phyloP scores from a whole-genome alignment of 92 coral and sea anemone genomes.

The Metridium senile region DNA sequence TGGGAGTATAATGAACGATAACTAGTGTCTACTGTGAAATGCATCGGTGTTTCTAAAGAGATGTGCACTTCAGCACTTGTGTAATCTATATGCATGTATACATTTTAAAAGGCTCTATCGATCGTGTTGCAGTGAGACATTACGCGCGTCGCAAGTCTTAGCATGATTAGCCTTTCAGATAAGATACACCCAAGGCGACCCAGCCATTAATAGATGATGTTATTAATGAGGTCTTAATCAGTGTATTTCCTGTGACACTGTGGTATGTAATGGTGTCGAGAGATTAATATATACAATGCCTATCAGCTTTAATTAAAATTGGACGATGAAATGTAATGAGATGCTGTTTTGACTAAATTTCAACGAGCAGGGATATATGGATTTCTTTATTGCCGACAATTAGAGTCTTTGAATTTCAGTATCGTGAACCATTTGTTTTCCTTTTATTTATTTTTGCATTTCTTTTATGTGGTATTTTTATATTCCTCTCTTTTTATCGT shows the following conservation, averaged over 20 bases:
- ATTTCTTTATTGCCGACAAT: background rate
- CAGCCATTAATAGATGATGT: conserved; percentile 6
- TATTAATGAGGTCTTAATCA: conserved; percentile 17
- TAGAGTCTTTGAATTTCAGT: background rate
- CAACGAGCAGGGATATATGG: background rate
- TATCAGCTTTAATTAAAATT: background rate
- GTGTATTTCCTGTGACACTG: conserved; percentile 11
- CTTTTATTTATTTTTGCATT: no score
- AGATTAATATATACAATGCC: conserved; percentile 11
- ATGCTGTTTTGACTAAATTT: background rate
- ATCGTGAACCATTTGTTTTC: background rate
- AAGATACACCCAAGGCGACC: conserved; percentile 8
- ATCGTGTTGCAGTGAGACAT: no score
- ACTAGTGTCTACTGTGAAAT: background rate
- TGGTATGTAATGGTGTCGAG: background rate
- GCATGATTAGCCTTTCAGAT: background rate
- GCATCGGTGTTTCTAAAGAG: background rate
- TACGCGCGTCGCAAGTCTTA: background rate
- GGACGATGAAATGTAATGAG: background rate
- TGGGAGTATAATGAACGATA: background rate
- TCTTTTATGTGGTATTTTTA: no score
- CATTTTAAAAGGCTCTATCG: no score
- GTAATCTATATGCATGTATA: no score
- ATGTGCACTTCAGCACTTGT: background rate
- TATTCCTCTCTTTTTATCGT: no score